Evolutionary conservation across 2,888 invertebrate species (phyloP).

Genomic region (Ecliptopera silaceata): DNA sequence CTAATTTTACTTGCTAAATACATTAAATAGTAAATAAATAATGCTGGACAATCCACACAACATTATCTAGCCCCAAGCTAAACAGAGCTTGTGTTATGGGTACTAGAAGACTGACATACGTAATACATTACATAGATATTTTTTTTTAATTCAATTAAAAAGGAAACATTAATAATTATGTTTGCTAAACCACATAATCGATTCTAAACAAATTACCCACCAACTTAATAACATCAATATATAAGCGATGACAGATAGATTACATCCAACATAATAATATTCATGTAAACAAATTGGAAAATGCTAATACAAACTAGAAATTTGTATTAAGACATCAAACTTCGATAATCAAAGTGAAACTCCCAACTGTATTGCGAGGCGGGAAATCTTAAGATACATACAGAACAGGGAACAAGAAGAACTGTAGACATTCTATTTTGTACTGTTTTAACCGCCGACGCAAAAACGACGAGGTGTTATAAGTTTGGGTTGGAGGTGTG

Average conservation of each 20-base stretch:
- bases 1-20: too few species aligned
- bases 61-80: too few species aligned
- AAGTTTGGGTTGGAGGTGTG: too few species aligned
- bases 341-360: constrained; percentile 76
- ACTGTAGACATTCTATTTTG: constrained; percentile 10
- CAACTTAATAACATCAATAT: not conserved
- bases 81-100: too few species aligned
- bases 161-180: not conserved
- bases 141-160: too few species aligned
- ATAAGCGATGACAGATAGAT: constrained; percentile 4
- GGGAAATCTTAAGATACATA: constrained; percentile 21
- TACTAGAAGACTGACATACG: too few species aligned
- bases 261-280: constrained; percentile 38
- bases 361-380: constrained; percentile 51
- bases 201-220: not conserved
- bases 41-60: too few species aligned
- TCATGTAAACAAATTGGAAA: constrained; percentile 71
- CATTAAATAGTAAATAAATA: too few species aligned
- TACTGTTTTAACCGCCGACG: too few species aligned
- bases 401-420: not conserved
- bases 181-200: not conserved
- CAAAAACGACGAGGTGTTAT: too few species aligned
- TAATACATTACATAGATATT: too few species aligned
- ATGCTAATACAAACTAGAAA: constrained; percentile 68
- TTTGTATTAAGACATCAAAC: constrained; percentile 73